phyloP scores from a whole-genome alignment of 2,888 invertebrate species.

The Conomelus anceps region DNA sequence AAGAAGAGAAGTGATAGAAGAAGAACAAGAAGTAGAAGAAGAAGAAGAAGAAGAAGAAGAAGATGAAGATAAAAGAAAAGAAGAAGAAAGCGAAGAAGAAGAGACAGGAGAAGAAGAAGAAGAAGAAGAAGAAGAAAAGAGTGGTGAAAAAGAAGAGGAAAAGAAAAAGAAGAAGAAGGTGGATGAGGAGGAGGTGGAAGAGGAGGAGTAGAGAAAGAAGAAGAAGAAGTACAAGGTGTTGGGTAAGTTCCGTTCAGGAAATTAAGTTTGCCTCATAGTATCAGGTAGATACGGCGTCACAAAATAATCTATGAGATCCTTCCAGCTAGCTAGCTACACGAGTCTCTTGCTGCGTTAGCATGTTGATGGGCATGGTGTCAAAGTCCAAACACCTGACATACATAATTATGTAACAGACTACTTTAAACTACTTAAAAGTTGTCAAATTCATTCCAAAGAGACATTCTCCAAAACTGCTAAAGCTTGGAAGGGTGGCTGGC shows the following conservation, averaged over 20 bases:
- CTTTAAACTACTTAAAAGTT: too few relatives aligned
- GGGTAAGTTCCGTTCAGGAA: background rate
- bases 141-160: background rate
- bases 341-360: background rate
- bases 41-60: too few relatives aligned
- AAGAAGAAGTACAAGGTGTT: background rate
- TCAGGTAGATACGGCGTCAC: background rate
- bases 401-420: background rate
- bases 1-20: too few relatives aligned
- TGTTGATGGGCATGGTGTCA: background rate
- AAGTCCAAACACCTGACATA: background rate
- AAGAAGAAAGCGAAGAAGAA: too few relatives aligned
- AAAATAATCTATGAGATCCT: background rate
- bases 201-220: background rate
- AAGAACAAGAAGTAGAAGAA: too few relatives aligned
- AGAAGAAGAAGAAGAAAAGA: background rate
- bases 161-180: background rate
- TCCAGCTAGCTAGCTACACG: background rate
- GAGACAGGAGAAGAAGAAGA: too few relatives aligned
- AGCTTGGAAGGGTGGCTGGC: too few relatives aligned
- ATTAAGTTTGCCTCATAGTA: background rate
- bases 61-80: too few relatives aligned
- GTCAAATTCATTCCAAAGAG: too few relatives aligned
- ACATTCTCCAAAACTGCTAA: too few relatives aligned
- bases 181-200: background rate